A percentile compares a stretch with the other conserved stretches of the same genome.
Conservation (phyloP, 2,888 invertebrate genomes). For the Merodon equestris region DNA sequence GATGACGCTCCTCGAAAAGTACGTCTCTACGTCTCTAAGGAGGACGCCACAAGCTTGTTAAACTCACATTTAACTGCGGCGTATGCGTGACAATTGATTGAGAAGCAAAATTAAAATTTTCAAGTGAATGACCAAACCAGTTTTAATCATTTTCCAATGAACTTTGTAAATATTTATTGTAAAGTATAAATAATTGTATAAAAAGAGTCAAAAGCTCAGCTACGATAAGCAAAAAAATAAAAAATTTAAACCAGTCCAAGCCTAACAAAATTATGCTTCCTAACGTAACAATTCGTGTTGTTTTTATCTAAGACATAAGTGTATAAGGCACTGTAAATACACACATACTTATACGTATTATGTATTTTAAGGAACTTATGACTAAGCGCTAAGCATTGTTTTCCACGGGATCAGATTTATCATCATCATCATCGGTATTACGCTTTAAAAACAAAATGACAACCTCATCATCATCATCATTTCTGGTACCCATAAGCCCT, state of each 20-base stretch:
- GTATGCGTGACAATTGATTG: conserved; percentile 21
- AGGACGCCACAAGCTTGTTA: too few relatives aligned
- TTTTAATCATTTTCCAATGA: conserved; percentile 5
- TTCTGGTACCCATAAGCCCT: conserved; percentile 21
- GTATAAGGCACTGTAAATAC: conserved; percentile 29
- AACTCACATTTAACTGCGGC: not conserved
- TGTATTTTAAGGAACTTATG: not conserved
- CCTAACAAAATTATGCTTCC: too few relatives aligned
- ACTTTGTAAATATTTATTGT: not conserved
- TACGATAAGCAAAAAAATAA: not conserved
- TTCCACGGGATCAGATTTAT: conserved; percentile 40
- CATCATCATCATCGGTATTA: conserved; percentile 30
- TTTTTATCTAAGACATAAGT: conserved; percentile 1
- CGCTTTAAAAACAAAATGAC: conserved; percentile 34
- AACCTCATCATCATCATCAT: conserved; percentile 53
- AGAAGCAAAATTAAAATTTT: not conserved
- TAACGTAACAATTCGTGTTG: too few relatives aligned
- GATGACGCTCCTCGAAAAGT: too few relatives aligned
- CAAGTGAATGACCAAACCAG: not conserved
- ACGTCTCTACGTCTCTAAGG: too few relatives aligned
- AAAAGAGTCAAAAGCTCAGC: not conserved
- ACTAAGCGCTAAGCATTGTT: conserved; percentile 1
- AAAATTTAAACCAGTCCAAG: not conserved
- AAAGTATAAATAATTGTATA: not conserved
- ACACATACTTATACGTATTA: not conserved